These are phyloP conservation scores for Steinernema scapterisci DNA, from an alignment of 2,888 invertebrate genomes.

Conservation along the genomic window DNA sequence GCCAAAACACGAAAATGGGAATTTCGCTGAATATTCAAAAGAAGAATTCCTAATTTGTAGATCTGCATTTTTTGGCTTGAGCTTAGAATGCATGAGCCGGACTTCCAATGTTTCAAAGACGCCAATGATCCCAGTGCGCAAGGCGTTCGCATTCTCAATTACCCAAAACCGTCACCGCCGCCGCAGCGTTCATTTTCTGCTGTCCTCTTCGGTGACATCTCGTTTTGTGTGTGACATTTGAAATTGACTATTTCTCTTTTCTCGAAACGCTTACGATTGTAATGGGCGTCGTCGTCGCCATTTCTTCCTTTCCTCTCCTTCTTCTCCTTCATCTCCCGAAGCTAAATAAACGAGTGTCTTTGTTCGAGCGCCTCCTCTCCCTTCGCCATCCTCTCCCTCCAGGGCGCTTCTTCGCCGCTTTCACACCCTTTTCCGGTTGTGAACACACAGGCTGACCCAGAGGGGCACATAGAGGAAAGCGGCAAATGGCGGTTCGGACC, in stretches of 20 bases:
- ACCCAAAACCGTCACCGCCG: background rate
- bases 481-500: too few relatives aligned
- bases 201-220: slow-evolving; percentile 23
- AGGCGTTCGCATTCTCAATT: slow-evolving; percentile 8
- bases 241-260: slow-evolving; percentile 28
- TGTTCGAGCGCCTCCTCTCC: background rate
- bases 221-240: slow-evolving; percentile 1
- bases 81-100: too few relatives aligned
- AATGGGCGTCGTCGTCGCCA: slow-evolving; percentile 30
- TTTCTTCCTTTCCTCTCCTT: too few relatives aligned
- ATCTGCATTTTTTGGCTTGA: too few relatives aligned
- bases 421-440: slow-evolving; percentile 30
- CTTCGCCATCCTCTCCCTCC: background rate
- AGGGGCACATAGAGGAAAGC: too few relatives aligned
- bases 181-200: slow-evolving; percentile 22
- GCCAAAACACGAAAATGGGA: too few relatives aligned
- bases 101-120: too few relatives aligned
- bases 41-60: too few relatives aligned
- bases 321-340: slow-evolving; percentile 11
- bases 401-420: background rate
- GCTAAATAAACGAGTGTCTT: slow-evolving; percentile 33
- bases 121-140: too few relatives aligned
- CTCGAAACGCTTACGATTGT: slow-evolving; percentile 25
- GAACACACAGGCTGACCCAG: background rate
- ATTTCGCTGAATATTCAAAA: too few relatives aligned